Base-by-base conservation (phyloP, 2,113 vertebrate species). In the Cryptoleucopteryx plumbea region DNA sequence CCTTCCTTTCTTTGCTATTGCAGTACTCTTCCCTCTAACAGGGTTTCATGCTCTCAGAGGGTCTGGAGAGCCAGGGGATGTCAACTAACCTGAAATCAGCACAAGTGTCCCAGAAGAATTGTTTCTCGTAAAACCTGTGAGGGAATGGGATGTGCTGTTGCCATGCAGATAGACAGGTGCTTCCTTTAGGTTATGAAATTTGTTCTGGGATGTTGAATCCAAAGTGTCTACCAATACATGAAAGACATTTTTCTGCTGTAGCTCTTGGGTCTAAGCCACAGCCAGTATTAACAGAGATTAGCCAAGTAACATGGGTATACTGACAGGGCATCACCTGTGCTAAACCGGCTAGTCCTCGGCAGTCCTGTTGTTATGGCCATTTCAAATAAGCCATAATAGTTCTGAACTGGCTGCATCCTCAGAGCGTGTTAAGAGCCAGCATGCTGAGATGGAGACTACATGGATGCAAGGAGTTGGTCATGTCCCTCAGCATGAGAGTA, bases 321-420 rank as follows among this genome's bases (percentile, higher is more conserved):
- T 72, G 56, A 11, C 36, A 73, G 48, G 53, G 45, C 48, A 26
- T 47, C 4, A 2, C 12, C 63, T 31, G 48, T 40, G 73, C 70
- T 34, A 25, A 66, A 10, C 42, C 3, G 2, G 34, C 40, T 47
- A 0, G 1, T 45, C 31, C 55, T 73, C 1, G 0, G 14, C 75
- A 36, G 18, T 80, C 32, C 42, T 73, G 15, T 42, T 16, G 0
- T 27, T 31, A 4, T 18, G 50, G 55, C 82, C 31, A 10, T 36
- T 74, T 71, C 65, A 70, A 19, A 63, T 52, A 45, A 84, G 9
- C 74, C 3, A 0, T 23, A 53, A 21, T 61, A 61, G 27, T 14
- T 75, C 62, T 50, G 32, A 40, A 11, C 62, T 31, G 38, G 47
- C 79, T 72, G 26, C 36, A 29, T 36, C 56, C 53, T 68, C 16